phyloP scores from a whole-genome alignment of 2,797 vertebrate species.

The Argentina silus region DNA sequence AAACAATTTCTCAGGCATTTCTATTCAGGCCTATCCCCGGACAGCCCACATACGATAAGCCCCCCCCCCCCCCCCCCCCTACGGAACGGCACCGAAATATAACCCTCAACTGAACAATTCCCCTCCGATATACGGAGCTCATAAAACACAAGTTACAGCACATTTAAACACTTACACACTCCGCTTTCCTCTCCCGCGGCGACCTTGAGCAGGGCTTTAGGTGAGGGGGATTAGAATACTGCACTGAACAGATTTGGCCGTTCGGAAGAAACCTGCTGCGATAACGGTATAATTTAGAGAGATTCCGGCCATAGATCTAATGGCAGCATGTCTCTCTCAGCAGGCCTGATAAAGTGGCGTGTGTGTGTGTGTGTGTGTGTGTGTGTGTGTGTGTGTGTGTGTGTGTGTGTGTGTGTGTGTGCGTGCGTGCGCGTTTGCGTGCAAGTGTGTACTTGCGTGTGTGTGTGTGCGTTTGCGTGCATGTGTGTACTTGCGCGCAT shows the following conservation, averaged over 20 bases:
- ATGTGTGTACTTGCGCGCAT: too few species aligned
- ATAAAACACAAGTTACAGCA: background rate
- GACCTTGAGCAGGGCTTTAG: slow-evolving; percentile 4
- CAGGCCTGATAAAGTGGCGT: slow-evolving; percentile 10
- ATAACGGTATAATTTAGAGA: slow-evolving; percentile 6
- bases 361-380: slow-evolving; percentile 52
- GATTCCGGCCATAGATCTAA: background rate
- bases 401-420: slow-evolving; percentile 7
- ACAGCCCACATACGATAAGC: too few species aligned
- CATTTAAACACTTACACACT: background rate
- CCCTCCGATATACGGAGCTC: too few species aligned
- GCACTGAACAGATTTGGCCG: background rate
- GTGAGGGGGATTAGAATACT: background rate
- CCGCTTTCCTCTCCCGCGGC: background rate
- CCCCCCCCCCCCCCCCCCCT: too few species aligned
- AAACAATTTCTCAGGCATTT: too few species aligned
- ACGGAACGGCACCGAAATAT: too few species aligned
- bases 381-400: slow-evolving; percentile 35
- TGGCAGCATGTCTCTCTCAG: background rate
- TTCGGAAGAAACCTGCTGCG: slow-evolving; percentile 1
- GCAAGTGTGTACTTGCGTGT: background rate
- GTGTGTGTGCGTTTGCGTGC: background rate
- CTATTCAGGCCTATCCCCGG: too few species aligned
- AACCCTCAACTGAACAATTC: too few species aligned
- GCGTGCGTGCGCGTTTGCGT: too few species aligned